These are phyloP conservation scores for Cosmorhoe ocellata DNA, from an alignment of 2,888 invertebrate species.

Conservation along the genomic window DNA sequence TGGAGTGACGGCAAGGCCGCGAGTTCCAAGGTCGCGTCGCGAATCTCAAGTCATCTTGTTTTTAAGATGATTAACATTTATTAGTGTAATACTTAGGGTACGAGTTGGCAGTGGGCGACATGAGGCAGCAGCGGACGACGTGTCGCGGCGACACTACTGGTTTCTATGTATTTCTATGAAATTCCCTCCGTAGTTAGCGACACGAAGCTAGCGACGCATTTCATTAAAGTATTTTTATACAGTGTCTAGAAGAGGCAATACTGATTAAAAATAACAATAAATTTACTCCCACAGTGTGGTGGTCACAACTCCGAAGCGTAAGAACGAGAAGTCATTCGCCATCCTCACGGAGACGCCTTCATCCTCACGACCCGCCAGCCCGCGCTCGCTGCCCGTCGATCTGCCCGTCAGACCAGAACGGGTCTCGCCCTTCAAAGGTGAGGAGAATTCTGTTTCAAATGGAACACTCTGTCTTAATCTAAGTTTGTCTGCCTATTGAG, in stretches of 20 bases:
- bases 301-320: slow-evolving; percentile 78
- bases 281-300: slow-evolving; percentile 54
- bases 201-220: too few relatives aligned
- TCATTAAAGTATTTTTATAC: too few relatives aligned
- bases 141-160: too few relatives aligned
- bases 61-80: not conserved
- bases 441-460: not conserved
- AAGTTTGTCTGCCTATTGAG: too few relatives aligned
- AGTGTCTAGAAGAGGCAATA: too few relatives aligned
- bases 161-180: too few relatives aligned
- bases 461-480: too few relatives aligned
- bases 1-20: slow-evolving; percentile 32
- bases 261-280: not conserved
- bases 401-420: slow-evolving; percentile 60
- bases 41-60: not conserved
- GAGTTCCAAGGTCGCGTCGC: slow-evolving; percentile 7
- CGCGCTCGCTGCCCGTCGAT: slow-evolving; percentile 66
- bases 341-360: slow-evolving; percentile 84
- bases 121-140: too few relatives aligned
- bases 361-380: slow-evolving; percentile 74
- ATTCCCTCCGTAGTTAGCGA: too few relatives aligned
- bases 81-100: too few relatives aligned
- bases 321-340: slow-evolving; percentile 86
- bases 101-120: too few relatives aligned
- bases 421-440: slow-evolving; percentile 84